Base-by-base conservation (phyloP, 2,113 vertebrate species). In the Sterrhoptilus dennistouni region DNA sequence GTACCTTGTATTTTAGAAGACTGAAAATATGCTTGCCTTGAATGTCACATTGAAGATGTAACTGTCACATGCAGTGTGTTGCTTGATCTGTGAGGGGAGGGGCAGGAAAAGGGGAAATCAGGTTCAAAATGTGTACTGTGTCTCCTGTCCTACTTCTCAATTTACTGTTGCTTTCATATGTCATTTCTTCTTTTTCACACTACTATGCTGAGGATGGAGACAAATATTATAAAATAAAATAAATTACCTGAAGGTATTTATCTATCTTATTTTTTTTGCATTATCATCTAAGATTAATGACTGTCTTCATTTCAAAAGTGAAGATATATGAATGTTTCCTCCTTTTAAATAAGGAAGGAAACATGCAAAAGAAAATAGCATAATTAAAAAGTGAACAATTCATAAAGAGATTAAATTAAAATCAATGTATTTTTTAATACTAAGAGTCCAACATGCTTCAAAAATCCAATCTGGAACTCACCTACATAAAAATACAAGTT, bases 111-210 rank as follows among this genome's bases (percentile, higher is more conserved):
- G 68, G 82, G 72, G 47, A 96, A 94, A 93, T 88, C 50, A 22
- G 24, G 31, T 76, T 69, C 74, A 59, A 60, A 36, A 45, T 20
- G 15, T 52, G 14, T 59, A 17, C 33, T 25, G 6, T 21, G 11
- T 74, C 31, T 92, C 54, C 49, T 79, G 52, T 76, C 36, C 56
- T 85, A 54, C 83, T 96, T 91, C 83, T 89, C n/a, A 10, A 78
- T 93, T 90, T 90, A 75, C 59, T 89, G 49, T 56, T 49, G 20
- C 79, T 92, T 94, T 95, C 80, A 38, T 35, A 36, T 64, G 40
- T n/a, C 14, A 63, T 74, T 90, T 89, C 85, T 91, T 93, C 70
- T 96, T 95, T 92, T 87, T 69, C 70, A 60, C 47, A 80, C 40
- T 85, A 19, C 36, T 77, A 5, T 50, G 63, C 60, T 93, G 66